Conservation (phyloP, 2,797 vertebrate genomes). For the Naso thynnoides region DNA sequence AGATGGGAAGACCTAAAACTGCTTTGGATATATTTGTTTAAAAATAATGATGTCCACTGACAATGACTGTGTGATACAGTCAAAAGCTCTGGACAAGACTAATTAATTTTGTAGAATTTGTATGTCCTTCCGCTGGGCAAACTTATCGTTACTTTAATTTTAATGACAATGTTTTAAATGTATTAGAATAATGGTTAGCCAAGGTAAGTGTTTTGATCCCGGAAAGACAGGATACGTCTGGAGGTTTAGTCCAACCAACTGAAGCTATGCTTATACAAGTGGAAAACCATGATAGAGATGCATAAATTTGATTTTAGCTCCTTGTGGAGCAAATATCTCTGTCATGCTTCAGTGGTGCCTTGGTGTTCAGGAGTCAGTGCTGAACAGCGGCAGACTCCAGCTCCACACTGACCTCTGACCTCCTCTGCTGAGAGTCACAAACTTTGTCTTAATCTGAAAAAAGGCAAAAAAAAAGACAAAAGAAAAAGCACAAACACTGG, state of each 20-base stretch:
- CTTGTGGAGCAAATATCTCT: not conserved
- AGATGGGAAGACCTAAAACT: no score
- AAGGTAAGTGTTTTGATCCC: not conserved
- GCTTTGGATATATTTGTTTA: not conserved
- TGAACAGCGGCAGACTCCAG: not conserved
- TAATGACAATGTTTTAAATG: not conserved
- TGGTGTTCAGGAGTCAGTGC: not conserved
- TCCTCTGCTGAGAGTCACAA: slow-evolving; percentile 12
- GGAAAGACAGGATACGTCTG: not conserved
- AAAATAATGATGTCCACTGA: not conserved
- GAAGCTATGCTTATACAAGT: not conserved
- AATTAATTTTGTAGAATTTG: not conserved
- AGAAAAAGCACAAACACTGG: not conserved
- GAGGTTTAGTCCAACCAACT: not conserved
- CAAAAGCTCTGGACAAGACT: not conserved
- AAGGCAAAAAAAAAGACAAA: slow-evolving; percentile 35
- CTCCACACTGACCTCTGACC: slow-evolving; percentile 33
- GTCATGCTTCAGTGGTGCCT: slow-evolving; percentile 6
- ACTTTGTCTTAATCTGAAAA: slow-evolving; percentile 45
- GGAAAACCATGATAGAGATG: not conserved
- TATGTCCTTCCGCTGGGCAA: not conserved
- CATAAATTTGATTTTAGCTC: not conserved
- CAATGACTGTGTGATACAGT: no score
- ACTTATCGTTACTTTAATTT: not conserved
- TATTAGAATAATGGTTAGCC: not conserved